Evolutionary conservation across 2,797 vertebrate species (phyloP).

Genomic region (Dallia pectoralis): DNA sequence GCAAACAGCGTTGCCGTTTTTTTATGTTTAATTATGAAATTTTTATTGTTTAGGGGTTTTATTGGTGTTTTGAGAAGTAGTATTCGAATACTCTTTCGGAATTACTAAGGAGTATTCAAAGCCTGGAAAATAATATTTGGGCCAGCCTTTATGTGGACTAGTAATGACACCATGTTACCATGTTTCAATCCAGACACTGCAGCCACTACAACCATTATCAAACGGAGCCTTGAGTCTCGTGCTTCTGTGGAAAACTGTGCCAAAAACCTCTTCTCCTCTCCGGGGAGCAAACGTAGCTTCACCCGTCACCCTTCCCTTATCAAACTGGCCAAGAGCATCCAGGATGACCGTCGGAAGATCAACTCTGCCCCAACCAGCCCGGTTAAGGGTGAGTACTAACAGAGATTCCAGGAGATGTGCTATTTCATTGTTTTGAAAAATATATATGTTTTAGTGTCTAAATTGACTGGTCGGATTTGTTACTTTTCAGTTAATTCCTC

Average conservation of each 20-base stretch:
- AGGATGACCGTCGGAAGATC: conserved; percentile 89
- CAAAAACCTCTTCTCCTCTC: conserved; percentile 90
- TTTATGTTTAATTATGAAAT: too few relatives aligned
- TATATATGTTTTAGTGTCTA: not conserved
- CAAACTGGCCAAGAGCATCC: conserved; percentile 86
- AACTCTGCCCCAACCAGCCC: conserved; percentile 91
- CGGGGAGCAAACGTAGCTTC: conserved; percentile 79
- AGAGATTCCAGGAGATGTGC: not conserved
- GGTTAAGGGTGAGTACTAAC: conserved; percentile 73
- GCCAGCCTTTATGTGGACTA: not conserved
- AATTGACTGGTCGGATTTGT: not conserved
- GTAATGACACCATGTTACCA: not conserved
- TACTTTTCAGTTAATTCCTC: conserved; percentile 48
- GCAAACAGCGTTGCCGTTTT: too few relatives aligned
- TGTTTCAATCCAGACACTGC: conserved; percentile 49
- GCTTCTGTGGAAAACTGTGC: conserved; percentile 83
- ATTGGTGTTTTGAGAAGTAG: too few relatives aligned
- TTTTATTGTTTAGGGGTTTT: too few relatives aligned
- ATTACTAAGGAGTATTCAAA: too few relatives aligned
- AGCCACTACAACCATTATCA: conserved; percentile 28
- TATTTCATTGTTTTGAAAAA: not conserved
- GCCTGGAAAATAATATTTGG: too few relatives aligned
- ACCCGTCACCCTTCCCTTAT: conserved; percentile 93
- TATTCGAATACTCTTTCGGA: too few relatives aligned
- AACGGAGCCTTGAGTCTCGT: conserved; percentile 56